Conservation (phyloP, 2,888 invertebrate species). For the Dioctria rufipes region DNA sequence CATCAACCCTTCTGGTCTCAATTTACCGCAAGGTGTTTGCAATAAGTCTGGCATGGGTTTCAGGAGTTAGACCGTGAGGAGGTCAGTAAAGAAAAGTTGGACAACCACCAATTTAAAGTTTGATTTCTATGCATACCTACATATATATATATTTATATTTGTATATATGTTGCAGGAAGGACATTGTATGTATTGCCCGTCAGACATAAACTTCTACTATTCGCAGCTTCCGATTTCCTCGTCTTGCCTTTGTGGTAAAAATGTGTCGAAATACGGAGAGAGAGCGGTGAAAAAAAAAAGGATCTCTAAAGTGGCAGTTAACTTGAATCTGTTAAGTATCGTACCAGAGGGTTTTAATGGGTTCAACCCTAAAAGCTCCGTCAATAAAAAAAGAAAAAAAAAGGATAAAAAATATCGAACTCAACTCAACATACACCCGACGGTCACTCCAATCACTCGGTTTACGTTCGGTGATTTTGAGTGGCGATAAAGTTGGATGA, state of each 20-base stretch:
- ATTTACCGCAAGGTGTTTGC: slow-evolving; percentile 38
- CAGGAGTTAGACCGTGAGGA: background rate
- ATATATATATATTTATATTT: no score
- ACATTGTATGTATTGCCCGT: no score
- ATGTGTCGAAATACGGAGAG: slow-evolving; percentile 22
- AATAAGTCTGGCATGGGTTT: background rate
- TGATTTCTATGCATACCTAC: background rate
- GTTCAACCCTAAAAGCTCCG: slow-evolving; percentile 35
- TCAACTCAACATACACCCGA: background rate
- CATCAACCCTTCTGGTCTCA: slow-evolving; percentile 27
- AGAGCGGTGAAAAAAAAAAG: slow-evolving; percentile 10
- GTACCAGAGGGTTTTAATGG: slow-evolving; percentile 42
- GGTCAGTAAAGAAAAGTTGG: slow-evolving; percentile 21
- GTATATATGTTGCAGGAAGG: no score
- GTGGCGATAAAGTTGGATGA: slow-evolving; percentile 42
- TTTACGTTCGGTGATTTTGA: slow-evolving; percentile 42
- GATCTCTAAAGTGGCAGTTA: slow-evolving; percentile 40
- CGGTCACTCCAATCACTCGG: slow-evolving; percentile 48
- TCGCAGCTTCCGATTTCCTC: background rate
- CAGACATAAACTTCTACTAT: background rate
- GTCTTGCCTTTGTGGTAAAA: slow-evolving; percentile 29
- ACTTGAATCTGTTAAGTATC: slow-evolving; percentile 47
- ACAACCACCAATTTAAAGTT: slow-evolving; percentile 41
- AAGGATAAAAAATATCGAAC: background rate
- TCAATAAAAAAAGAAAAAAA: background rate